Base-by-base conservation (phyloP, 2,888 invertebrate species). In the Spisula solida region DNA sequence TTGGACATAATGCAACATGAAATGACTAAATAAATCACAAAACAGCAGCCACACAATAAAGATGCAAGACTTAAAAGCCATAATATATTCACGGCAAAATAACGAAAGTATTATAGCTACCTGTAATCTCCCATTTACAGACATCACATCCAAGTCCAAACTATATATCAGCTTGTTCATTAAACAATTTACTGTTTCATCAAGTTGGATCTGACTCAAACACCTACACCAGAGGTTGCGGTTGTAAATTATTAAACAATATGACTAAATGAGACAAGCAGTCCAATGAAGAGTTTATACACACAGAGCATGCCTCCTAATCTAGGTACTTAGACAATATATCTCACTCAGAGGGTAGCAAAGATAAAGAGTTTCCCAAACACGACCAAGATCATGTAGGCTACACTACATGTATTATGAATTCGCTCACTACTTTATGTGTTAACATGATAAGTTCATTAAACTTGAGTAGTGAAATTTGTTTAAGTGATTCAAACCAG, bases 41-140 rank as follows among this genome's bases (percentile, higher is more conserved):
- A 51, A 51, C 16, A 51, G 51, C 6, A 16, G 51, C 12, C 51
- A 51, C 1, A 51, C 12, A 12, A 51, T 16, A 16, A 16, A 51
- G 51, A 51, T 51, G 8, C 41, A 41, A 41, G 41, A n/a, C n/a
- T n/a, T n/a, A n/a, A 2, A 51, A 16, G 51, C 41, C 41, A 41
- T 2, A 41, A 8, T 41, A 41, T 41, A 41, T 41, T 51, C 14
- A 51, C 51, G 1, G 14, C 16, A 16, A 51, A 51, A 51, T 51
- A 51, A 12, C 6, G 16, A 60, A 66, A 66, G 4, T 66, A 66
- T 25, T 18, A 66, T 25, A 66, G 51, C n/a, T 66, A 66, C 60
- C 60, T 66, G 60, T 8, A 66, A 66, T 66, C 60, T 66, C 25
- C n/a, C 60, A 41, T 41, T n/a, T n/a, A n/a, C n/a, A 66, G 60